Conservation (phyloP, 2,113 vertebrate species). For the Pelecanoides urinatrix region DNA sequence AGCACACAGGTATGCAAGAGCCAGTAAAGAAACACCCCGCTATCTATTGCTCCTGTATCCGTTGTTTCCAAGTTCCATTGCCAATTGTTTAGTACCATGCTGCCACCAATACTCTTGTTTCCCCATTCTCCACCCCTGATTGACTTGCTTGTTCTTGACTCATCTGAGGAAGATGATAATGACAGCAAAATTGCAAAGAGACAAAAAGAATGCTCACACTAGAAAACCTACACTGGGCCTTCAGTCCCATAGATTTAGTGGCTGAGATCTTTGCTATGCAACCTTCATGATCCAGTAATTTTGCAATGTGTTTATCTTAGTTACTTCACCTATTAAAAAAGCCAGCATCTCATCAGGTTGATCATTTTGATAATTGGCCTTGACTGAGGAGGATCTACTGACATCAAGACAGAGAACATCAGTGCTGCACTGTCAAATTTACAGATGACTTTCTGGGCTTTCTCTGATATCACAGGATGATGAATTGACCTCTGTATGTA, state of each 20-base stretch:
- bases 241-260: not conserved
- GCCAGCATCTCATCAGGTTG: not conserved
- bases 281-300: not conserved
- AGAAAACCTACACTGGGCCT: not conserved
- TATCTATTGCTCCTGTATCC: not conserved
- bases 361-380: not conserved
- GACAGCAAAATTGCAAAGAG: not conserved
- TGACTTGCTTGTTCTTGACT: not conserved
- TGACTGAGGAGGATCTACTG: not conserved
- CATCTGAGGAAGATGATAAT: not conserved
- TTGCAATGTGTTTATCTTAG: not conserved
- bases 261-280: not conserved
- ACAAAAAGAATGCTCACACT: not conserved
- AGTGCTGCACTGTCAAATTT: not conserved
- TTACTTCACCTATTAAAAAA: not conserved
- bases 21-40: not conserved
- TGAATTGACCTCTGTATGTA: not conserved
- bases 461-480: not conserved
- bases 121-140: not conserved
- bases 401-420: not conserved
- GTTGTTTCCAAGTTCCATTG: not conserved
- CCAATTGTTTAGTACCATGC: not conserved
- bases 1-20: not conserved
- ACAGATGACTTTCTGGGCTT: not conserved
- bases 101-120: not conserved